Evolutionary conservation across 92 coral and sea anemone genomes (phyloP).

Genomic region (Paramuricea clavata): DNA sequence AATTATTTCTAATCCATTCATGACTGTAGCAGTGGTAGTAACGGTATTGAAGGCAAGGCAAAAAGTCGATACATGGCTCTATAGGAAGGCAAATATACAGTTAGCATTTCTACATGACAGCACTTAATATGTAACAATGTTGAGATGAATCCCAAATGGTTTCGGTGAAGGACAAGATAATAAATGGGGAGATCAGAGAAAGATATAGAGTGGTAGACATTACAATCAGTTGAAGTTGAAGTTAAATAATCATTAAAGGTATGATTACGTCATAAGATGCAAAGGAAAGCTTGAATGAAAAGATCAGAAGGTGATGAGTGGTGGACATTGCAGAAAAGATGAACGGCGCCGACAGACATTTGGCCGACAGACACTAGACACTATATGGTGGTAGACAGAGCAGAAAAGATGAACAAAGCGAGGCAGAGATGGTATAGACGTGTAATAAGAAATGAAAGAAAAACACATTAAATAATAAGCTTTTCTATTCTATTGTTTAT

Average conservation of each 20-base stretch:
- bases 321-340: background rate
- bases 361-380: no score
- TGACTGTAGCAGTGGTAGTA: constrained; percentile 67
- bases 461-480: no score
- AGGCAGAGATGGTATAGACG: background rate
- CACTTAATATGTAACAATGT: background rate
- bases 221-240: no score
- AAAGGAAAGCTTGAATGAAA: background rate
- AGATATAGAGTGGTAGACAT: background rate
- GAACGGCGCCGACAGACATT: no score
- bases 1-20: constrained; percentile 87
- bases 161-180: background rate
- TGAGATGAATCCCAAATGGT: background rate
- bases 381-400: background rate
- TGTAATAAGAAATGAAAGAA: background rate
- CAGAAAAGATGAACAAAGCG: background rate
- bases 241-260: no score
- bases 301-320: background rate
- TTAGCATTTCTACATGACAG: background rate
- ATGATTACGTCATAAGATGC: background rate
- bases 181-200: background rate
- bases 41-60: constrained; percentile 56
- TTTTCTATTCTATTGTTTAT: background rate
- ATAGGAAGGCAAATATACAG: background rate
- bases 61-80: constrained; percentile 40